Evolutionary conservation across 2,888 invertebrate species (phyloP).

Genomic region (Apomyelois bistriatella): DNA sequence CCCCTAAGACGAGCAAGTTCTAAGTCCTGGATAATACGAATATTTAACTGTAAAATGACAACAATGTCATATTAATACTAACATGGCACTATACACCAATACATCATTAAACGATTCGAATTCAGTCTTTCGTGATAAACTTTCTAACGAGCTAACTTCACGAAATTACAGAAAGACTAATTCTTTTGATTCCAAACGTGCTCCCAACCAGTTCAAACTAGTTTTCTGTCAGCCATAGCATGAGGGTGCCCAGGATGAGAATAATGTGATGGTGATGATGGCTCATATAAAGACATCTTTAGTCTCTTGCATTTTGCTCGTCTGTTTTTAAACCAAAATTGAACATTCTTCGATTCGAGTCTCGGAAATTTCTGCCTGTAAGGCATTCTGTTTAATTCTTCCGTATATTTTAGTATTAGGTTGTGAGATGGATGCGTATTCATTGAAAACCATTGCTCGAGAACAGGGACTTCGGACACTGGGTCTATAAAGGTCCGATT

Average conservation of each 20-base stretch:
- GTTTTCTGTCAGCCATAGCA: constrained; percentile 75
- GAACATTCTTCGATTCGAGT: constrained; percentile 99
- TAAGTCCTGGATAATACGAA: constrained; percentile 54
- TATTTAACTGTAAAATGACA: constrained; percentile 38
- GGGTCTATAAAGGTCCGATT: constrained; percentile 99
- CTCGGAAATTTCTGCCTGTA: constrained; percentile 99
- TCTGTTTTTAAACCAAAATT: constrained; percentile 99
- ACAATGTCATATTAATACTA: constrained; percentile 60
- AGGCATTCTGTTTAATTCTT: constrained; percentile 97
- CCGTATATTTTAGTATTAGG: constrained; percentile 98
- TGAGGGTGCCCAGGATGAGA: constrained; percentile 75
- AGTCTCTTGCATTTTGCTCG: constrained; percentile 98
- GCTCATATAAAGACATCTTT: constrained; percentile 93
- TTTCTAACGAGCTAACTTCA: constrained; percentile 20
- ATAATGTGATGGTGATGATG: constrained; percentile 82
- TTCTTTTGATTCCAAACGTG: constrained; percentile 13
- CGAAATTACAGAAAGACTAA: not conserved
- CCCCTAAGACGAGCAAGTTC: constrained; percentile 33
- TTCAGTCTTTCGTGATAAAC: constrained; percentile 68
- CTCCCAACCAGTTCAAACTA: constrained; percentile 46
- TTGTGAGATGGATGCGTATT: constrained; percentile 99
- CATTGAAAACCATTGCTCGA: constrained; percentile 97
- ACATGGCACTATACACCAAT: constrained; percentile 75
- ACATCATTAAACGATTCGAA: constrained; percentile 43
- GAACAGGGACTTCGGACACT: constrained; percentile 96